Percentiles rank a stretch among this genome's conserved stretches.
Evolutionary conservation across 2,797 vertebrate genomes (phyloP).

Genomic region (Tragopan temminckii): DNA sequence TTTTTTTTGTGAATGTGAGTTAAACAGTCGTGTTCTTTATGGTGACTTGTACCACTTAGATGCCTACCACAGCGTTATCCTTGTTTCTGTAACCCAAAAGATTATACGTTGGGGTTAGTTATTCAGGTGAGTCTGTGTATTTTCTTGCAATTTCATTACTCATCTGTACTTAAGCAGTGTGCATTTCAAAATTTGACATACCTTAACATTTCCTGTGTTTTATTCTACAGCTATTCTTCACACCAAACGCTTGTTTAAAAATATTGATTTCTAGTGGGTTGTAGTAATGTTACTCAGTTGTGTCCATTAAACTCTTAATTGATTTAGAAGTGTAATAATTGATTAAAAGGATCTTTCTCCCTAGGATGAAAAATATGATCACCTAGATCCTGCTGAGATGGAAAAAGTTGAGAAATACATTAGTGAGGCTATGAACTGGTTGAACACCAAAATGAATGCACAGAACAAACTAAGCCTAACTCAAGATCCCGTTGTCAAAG

Average conservation of each 20-base stretch:
- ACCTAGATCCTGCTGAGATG: conserved; percentile 90
- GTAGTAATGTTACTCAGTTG: not conserved
- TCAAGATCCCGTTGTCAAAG: conserved; percentile 93
- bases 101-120: not conserved
- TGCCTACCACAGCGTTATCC: accelerated
- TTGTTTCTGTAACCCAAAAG: not conserved
- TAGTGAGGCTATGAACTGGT: conserved; percentile 90
- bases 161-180: not conserved
- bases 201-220: not conserved
- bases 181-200: not conserved
- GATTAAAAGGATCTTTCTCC: not conserved
- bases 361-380: conserved; percentile 91
- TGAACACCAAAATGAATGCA: conserved; percentile 93
- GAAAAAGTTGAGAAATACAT: conserved; percentile 89
- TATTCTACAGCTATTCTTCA: not conserved
- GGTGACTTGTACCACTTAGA: not conserved
- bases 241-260: not conserved
- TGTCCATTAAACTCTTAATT: not conserved
- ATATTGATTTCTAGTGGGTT: accelerated
- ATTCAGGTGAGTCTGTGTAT: not conserved
- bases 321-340: not conserved
- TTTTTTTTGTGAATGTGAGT: not conserved
- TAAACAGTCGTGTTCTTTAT: accelerated
- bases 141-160: not conserved
- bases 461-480: conserved; percentile 90